A percentile compares a stretch with the other conserved stretches of the same genome.
These are phyloP conservation scores for Drosophila baimaii DNA, from an alignment of 1,140 invertebrate genomes.

Conservation along the genomic window DNA sequence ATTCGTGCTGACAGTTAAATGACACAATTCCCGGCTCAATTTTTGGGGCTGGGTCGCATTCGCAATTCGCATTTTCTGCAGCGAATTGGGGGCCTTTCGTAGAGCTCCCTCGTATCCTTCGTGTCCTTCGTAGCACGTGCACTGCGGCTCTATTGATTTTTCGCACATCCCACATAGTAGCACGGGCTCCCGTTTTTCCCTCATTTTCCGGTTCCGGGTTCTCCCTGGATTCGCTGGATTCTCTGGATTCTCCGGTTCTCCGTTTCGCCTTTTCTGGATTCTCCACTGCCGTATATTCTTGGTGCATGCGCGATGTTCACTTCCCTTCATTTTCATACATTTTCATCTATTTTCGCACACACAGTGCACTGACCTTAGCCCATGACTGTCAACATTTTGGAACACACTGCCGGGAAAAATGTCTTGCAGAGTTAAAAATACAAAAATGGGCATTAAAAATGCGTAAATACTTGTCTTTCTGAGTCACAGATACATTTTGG, in stretches of 20 bases:
- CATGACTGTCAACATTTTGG: conserved; percentile 57
- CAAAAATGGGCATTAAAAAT: background rate
- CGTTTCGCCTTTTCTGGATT: conserved; percentile 9
- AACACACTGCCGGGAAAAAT: conserved; percentile 21
- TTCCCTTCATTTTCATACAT: conserved; percentile 15
- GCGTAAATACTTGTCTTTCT: background rate
- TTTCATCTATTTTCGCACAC: conserved; percentile 32
- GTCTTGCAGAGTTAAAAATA: background rate
- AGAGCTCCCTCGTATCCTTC: background rate
- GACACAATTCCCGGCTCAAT: conserved; percentile 66
- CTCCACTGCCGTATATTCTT: conserved; percentile 9
- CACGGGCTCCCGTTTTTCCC: conserved; percentile 33
- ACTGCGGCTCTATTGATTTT: conserved; percentile 74
- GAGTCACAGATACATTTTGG: background rate
- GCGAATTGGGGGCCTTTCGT: conserved; percentile 24
- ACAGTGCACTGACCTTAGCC: conserved; percentile 78
- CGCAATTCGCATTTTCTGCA: conserved; percentile 36
- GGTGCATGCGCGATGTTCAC: conserved; percentile 72
- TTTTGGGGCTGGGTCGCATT: conserved; percentile 50
- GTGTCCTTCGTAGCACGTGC: conserved; percentile 41
- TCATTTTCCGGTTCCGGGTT: conserved; percentile 23
- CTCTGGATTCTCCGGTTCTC: conserved; percentile 10
- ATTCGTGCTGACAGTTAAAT: conserved; percentile 69
- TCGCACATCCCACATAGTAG: conserved; percentile 57
- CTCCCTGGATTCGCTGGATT: conserved; percentile 6